Evolutionary conservation across 1,140 invertebrate genomes (phyloP), one percentile per base, ranked within the genome.

Genomic region (Drosophila teissieri): DNA sequence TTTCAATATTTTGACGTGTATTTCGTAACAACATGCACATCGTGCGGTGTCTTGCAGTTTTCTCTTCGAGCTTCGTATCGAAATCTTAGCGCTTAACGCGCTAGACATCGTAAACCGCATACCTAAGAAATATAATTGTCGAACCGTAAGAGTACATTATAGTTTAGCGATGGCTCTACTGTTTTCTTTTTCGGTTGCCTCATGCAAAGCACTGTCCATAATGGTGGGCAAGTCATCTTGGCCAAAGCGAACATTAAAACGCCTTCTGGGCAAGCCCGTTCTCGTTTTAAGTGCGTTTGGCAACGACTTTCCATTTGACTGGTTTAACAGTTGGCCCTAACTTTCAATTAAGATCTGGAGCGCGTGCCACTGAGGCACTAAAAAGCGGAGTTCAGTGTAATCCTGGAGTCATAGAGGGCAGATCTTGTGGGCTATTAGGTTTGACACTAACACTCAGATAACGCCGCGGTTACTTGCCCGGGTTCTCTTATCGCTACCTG

Each of bases 241-340:
- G 34, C 11, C 15, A n/a, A 22, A 74, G 17, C 36, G 31, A 61
- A 24, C 45, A 83, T 67, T 78, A 74, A 69, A 53, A 82, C 73
- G 67, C 45, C 60, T 49, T 54, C 45, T 61, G 55, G 60, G 40
- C 74, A 74, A 69, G 77, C 70, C 64, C 55, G 45, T 37, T 17
- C 36, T 46, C 40, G 42, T 63, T 54, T 36, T 37, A 19, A 52
- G 42, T 81, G 36, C 27, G 17, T 58, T 17, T 27, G 58, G 61
- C 60, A 60, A 44, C 45, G 63, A 80, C 80, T 86, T 85, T 86
- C 78, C 63, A 78, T 78, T 86, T 40, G 67, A 86, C 68, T 81
- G 73, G 68, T 70, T 85, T 81, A 40, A 74, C 24, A 56, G 39
- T 40, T n/a, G 19, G 36, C 40, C 11, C 22, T 36, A 48, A 76